Conservation (phyloP, 2,113 vertebrate genomes). For the Romanogobio albipinnatus region DNA sequence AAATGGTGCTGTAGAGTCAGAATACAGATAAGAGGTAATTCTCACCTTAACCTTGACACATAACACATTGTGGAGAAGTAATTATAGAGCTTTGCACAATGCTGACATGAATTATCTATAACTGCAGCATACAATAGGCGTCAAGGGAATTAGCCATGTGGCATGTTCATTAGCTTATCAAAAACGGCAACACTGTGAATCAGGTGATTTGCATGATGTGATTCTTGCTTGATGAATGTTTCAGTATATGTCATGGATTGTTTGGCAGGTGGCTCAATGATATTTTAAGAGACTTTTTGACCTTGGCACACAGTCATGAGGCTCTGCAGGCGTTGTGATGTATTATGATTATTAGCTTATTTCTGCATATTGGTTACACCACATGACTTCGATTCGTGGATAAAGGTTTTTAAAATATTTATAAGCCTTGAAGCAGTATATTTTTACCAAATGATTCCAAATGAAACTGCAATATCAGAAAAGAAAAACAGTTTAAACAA, state of each 20-base stretch:
- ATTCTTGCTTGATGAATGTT: background rate
- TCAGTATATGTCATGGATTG: background rate
- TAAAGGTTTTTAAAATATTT: background rate
- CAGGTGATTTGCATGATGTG: conserved; percentile 3
- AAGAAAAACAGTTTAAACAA: too few relatives aligned
- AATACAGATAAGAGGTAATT: background rate
- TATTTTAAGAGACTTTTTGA: background rate
- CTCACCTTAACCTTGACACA: background rate
- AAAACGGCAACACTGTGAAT: background rate
- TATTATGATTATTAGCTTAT: background rate
- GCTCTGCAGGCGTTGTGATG: background rate
- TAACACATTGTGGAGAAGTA: background rate
- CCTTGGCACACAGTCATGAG: background rate
- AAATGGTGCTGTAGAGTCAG: background rate
- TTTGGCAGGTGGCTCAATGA: background rate
- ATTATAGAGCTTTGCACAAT: background rate
- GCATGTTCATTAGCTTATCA: background rate
- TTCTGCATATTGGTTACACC: background rate
- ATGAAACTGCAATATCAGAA: too few relatives aligned
- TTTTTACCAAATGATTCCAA: too few relatives aligned
- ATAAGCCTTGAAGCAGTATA: background rate
- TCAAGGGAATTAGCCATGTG: background rate
- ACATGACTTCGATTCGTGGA: background rate
- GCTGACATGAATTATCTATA: conserved; percentile 16
- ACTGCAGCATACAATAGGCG: background rate